Base-by-base conservation (phyloP, 2,113 vertebrate genomes). In the Cyanoliseus patagonus region DNA sequence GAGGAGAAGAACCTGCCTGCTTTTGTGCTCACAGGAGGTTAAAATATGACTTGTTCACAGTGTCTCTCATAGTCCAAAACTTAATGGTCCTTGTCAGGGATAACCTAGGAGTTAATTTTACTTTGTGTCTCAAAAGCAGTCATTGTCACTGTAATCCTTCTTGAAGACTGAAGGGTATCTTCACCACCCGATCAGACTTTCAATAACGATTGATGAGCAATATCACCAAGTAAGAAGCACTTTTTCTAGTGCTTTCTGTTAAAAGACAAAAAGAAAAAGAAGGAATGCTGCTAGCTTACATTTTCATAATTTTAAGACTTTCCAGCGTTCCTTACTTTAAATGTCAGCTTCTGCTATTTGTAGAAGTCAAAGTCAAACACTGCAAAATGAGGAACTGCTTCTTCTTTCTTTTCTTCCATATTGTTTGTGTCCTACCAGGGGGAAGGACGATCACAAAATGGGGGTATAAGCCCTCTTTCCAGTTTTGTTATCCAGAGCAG, bases 41-140 rank as follows among this genome's bases (percentile, higher is more conserved):
- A 98, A 98, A 98, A 98, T 98, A 98, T 98, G 98, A 98, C 97
- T 98, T 97, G 97, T 97, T 98, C 98, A 97, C 95, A 93, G 94
- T 98, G 97, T 98, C 97, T 98, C 98, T 98, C 97, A 97, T 97
- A 98, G 98, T 98, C 98, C 97, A 98, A 92, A 78, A 98, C 97
- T 98, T 98, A 98, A 98, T 98, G 98, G 97, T 97, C 98, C 98
- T 98, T 98, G 98, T 98, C 98, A 95, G 97, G 98, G 98, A 98
- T 98, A 98, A 98, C 98, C 97, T 98, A 97, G 97, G 98, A 98
- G 98, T 98, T 98, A 98, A 98, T 98, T 98, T 98, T 97, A 98
- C 97, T 98, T 97, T 97, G 96, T 98, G 96, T 98, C 97, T 97
- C 97, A 97, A 98, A 98, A 98, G 97, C 98, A 97, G 97, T 97